Base-by-base conservation (phyloP, 1,140 invertebrate species). In the Microplitis mediator region DNA sequence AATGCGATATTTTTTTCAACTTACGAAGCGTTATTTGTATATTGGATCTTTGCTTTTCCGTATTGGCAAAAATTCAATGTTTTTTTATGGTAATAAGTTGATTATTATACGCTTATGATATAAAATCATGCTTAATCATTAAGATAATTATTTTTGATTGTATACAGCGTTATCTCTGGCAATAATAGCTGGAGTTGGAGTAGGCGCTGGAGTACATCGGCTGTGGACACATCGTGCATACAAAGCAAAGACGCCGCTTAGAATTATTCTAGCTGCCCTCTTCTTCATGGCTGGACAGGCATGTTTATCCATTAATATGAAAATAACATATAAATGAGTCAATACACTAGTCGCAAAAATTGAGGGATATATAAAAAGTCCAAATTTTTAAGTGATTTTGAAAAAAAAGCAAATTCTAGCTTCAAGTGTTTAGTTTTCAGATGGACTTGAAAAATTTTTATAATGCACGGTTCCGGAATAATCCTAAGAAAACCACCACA, bases 181-280 rank as follows among this genome's bases (percentile, higher is more conserved):
- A 23, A 23, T 71, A 16, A 14, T 51, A 16, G 23, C 72, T n/a
- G 65, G 69, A 0, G 65, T 71, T 2, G 72, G 69, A 3, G 74
- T 23, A 23, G 23, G 23, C 23, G 23, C 65, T 16, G 95, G 95
- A 4, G 93, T 89, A 1, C 95, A 97, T 85, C 89, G 95, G 16
- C 90, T 93, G 31, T 97, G 94, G 94, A 90, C 93, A 31, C 95
- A 97, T 85, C 88, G 91, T 71, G 89, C 94, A 4, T 97, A 93
- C 83, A 95, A 95, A 86, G 95, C 95, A 2, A 93, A 89, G 73
- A 74, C 90, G 14, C 92, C 94, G 0, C 81, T 96, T 6, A 88
- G 92, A 74, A 86, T 93, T 8, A 85, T 96, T 56, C 82, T 97
- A 6, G 88, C 92, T 65, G 36, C 92, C 4, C 90, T 90, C 74